Percentiles rank a stretch among this genome's conserved stretches.
Evolutionary conservation across 1,140 invertebrate genomes (phyloP).

Genomic region (Orchestia grillus): DNA sequence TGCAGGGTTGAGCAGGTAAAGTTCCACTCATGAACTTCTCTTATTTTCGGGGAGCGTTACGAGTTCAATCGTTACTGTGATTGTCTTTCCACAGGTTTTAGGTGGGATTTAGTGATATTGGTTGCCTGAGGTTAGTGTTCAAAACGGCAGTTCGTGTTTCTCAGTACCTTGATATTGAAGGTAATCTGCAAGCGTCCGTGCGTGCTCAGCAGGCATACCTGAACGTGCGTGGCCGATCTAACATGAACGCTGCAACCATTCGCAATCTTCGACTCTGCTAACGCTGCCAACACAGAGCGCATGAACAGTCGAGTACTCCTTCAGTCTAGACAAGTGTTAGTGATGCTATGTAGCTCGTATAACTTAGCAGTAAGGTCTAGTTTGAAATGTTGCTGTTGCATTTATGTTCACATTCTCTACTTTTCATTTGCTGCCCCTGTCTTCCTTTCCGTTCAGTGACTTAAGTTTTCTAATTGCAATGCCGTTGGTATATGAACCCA

Average conservation of each 20-base stretch:
- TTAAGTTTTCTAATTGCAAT: not conserved
- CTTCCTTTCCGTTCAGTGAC: not conserved
- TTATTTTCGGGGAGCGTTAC: not conserved
- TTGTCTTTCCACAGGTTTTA: not conserved
- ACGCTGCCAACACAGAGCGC: not conserved
- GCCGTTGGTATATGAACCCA: not conserved
- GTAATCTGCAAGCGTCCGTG: not conserved
- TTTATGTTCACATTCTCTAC: constrained; percentile 31
- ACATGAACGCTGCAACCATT: not conserved
- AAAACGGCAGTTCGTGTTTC: not conserved
- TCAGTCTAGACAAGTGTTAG: constrained; percentile 32
- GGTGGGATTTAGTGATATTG: too few relatives aligned
- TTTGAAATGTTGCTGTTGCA: constrained; percentile 46
- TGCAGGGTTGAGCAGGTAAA: not conserved
- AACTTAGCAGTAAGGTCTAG: constrained; percentile 18
- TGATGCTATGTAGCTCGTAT: constrained; percentile 41
- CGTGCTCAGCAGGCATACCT: not conserved
- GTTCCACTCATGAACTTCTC: not conserved
- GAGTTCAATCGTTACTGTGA: not conserved
- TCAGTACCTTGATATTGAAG: not conserved
- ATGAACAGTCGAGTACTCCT: not conserved
- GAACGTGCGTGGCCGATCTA: not conserved
- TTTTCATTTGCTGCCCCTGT: not conserved
- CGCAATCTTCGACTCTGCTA: not conserved
- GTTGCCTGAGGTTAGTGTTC: not conserved